Evolutionary conservation across 2,797 vertebrate species (phyloP).

Genomic region (Cephalopachus bancanus): DNA sequence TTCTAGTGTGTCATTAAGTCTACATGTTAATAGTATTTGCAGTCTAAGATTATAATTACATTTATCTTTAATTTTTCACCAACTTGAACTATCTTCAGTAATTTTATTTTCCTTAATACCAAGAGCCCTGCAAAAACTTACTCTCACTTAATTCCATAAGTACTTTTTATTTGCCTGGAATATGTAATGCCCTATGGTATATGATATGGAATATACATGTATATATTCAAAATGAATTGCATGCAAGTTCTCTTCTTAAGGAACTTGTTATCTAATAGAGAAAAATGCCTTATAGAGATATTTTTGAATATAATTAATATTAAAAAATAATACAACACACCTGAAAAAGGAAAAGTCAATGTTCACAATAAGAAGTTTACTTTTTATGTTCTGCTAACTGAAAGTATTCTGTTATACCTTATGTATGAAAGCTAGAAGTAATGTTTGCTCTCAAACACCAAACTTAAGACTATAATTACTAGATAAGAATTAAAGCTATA

Average conservation of each 20-base stretch:
- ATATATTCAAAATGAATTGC: background rate
- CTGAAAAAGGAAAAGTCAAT: background rate
- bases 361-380: background rate
- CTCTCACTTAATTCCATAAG: background rate
- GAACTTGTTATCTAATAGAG: background rate
- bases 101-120: background rate
- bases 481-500: background rate
- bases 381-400: background rate
- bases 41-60: background rate
- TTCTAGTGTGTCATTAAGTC: background rate
- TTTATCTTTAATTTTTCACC: background rate
- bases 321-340: background rate
- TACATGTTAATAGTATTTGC: background rate
- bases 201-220: background rate
- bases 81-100: background rate
- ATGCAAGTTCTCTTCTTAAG: background rate
- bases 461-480: background rate
- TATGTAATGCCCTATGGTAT: background rate
- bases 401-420: background rate
- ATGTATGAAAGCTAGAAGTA: background rate
- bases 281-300: background rate
- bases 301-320: conserved; percentile 12
- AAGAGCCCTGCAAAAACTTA: background rate
- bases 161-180: background rate
- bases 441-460: background rate